These are phyloP conservation scores for Lasius platythorax DNA, from an alignment of 2,888 invertebrate genomes.

Conservation along the genomic window DNA sequence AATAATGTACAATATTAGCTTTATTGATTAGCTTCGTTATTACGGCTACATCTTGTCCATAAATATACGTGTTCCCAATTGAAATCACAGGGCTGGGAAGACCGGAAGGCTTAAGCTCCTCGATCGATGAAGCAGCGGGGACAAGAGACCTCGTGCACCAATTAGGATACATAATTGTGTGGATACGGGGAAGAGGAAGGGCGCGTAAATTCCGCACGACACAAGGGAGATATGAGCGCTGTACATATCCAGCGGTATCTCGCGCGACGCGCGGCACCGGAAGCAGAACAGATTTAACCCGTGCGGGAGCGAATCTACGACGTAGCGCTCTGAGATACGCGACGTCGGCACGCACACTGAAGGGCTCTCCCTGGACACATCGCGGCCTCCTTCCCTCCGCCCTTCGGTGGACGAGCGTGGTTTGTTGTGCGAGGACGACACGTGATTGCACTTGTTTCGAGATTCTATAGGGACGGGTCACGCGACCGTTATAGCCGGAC, in stretches of 20 bases:
- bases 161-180: constrained; percentile 54
- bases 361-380: constrained; percentile 30
- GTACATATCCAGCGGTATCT: constrained; percentile 67
- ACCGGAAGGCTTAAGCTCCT: constrained; percentile 10
- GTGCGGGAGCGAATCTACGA: constrained; percentile 70
- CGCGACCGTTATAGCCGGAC: constrained; percentile 65
- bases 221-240: constrained; percentile 63
- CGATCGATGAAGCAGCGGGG: constrained; percentile 37
- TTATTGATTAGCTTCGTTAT: not conserved
- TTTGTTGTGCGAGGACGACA: constrained; percentile 59
- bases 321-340: constrained; percentile 74
- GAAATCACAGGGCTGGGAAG: constrained; percentile 12
- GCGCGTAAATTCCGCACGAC: constrained; percentile 47
- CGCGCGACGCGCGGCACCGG: constrained; percentile 61
- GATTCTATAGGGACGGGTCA: constrained; percentile 68
- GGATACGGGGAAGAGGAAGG: constrained; percentile 17
- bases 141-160: constrained; percentile 47
- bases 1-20: not conserved
- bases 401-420: constrained; percentile 47
- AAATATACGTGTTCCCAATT: constrained; percentile 18
- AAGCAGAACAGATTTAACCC: constrained; percentile 73
- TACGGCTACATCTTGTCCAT: constrained; percentile 8
- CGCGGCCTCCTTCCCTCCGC: not conserved
- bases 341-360: constrained; percentile 72
- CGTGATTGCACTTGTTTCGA: constrained; percentile 67